Percentiles rank a stretch among this genome's conserved stretches.
Conservation (phyloP, 1,140 invertebrate species). For the Brachionus paranguensis region DNA sequence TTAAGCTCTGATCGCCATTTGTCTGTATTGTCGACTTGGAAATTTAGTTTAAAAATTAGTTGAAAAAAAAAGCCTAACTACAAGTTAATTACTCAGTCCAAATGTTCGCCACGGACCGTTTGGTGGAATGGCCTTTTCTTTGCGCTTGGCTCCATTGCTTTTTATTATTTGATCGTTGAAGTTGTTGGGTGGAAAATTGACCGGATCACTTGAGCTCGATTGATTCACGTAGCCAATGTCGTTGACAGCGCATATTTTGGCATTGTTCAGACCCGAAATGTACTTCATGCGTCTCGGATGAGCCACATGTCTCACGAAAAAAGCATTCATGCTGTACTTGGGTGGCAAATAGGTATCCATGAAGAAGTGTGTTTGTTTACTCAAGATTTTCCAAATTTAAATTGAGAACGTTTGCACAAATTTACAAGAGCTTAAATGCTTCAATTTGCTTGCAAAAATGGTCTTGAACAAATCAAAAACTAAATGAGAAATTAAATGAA, state of each 20-base stretch:
- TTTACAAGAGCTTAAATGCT: slow-evolving; percentile 10
- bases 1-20: slow-evolving; percentile 24
- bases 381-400: neutral
- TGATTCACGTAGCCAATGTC: slow-evolving; percentile 50
- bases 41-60: too few species aligned
- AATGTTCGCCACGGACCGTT: slow-evolving; percentile 42
- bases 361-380: neutral
- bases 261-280: slow-evolving; percentile 54
- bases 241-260: slow-evolving; percentile 53
- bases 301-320: slow-evolving; percentile 54
- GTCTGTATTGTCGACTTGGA: slow-evolving; percentile 31
- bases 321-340: slow-evolving; percentile 51
- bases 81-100: slow-evolving; percentile 46
- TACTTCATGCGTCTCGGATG: slow-evolving; percentile 51
- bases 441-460: neutral
- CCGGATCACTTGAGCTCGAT: slow-evolving; percentile 44
- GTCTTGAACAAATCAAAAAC: neutral
- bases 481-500: slow-evolving; percentile 2
- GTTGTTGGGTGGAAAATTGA: slow-evolving; percentile 50
- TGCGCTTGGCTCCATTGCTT: slow-evolving; percentile 42
- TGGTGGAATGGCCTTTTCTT: slow-evolving; percentile 48
- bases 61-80: neutral
- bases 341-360: slow-evolving; percentile 39
- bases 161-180: slow-evolving; percentile 48
- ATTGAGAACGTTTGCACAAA: neutral